Base-by-base conservation (phyloP, 2,113 vertebrate species). In the Emydocephalus ijimae region DNA sequence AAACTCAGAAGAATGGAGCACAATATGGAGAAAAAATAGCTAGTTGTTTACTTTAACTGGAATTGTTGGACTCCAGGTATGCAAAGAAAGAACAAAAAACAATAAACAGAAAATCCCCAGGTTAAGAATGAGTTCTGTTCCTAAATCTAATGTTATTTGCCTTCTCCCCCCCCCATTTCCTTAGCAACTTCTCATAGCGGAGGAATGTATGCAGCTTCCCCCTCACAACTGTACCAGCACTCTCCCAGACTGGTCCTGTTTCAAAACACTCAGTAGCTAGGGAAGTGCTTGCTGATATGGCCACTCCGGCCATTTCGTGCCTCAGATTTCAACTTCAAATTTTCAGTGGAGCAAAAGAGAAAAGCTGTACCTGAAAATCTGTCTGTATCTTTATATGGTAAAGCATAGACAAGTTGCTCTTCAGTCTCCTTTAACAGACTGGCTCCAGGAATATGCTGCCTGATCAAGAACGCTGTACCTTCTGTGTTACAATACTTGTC, bases 361-460 rank as follows among this genome's bases (percentile, higher is more conserved):
- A 14, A 3, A 6, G 0, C 3, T 0, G 0, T 96, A 99, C 98
- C 99, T 98, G 99, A 96, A 95, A 99, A 99, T 1, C 98, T 98
- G 96, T 98, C 98, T 98, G 99, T 97, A 97, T 98, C 98, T 96
- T 98, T 98, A 90, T 99, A 98, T 0, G 99, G 99, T 90, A 99
- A 97, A 0, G 98, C 98, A 95, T 98, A 99, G 0, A 98, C 98
- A 1, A 99, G 97, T 90, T 99, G 98, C 3, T 98, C 98, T 21
- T 98, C 98, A 2, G 98, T 98, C 90, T 98, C 97, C 21, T 98
- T 98, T 89, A 98, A 96, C 95, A 99, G 89, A 94, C 97, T 97
- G 34, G 99, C 98, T 52, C 97, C 98, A 34, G 98, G 98, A 54
- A 99, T 97, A 55, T 99, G 98, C 24, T 98, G 98, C 34, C 97